Evolutionary conservation across 2,888 invertebrate genomes (phyloP), one percentile per base, ranked within the genome.

Genomic region (Eretmocerus hayati): DNA sequence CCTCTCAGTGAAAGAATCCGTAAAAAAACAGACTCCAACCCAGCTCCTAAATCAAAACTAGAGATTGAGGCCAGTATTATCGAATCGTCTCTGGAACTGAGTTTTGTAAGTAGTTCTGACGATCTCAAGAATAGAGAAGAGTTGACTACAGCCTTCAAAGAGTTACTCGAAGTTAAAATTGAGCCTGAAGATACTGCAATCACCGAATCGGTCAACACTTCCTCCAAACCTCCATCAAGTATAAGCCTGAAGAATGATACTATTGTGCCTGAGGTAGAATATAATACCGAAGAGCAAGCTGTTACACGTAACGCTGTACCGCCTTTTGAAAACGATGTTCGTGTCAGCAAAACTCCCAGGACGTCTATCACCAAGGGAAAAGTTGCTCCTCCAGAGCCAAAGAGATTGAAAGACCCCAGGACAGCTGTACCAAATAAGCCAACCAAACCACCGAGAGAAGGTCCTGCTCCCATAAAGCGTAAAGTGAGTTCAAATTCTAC

Each of bases 1-100:
- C 71, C 71, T 2, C 52, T 71, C 11, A 70, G 70, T 46, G 71
- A 71, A 37, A 58, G 71, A 26, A 71, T 71, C 11, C 63, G 69
- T 0, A 70, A 70, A 46, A 70, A 70, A 22, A 46, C 60, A 9
- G 68, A 69, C 9, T 51, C 58, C 0, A 54, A 57, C 19, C 48
- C 49, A 0, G 41, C 56, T 13, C 35, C 62, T 5, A 68, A 63
- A 48, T 62, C 63, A 1, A 62, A 61, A n/a, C 23, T 70, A 11
- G 65, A 66, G 15, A 66, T 68, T 38, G 68, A 69, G 30, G 66
- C 69, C 1, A 64, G 67, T 3, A 69, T 69, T 5, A 69, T 71
- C 15, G 69, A 71, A 41, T 71, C 69, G 0, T 65, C 70, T 4
- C 64, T 71, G 5, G 62, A 63, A 11, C 56, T 69, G 38, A 67